Evolutionary conservation across 2,888 invertebrate species (phyloP), one percentile per base, ranked within the genome.

Genomic region (Anagyrus pseudococci): DNA sequence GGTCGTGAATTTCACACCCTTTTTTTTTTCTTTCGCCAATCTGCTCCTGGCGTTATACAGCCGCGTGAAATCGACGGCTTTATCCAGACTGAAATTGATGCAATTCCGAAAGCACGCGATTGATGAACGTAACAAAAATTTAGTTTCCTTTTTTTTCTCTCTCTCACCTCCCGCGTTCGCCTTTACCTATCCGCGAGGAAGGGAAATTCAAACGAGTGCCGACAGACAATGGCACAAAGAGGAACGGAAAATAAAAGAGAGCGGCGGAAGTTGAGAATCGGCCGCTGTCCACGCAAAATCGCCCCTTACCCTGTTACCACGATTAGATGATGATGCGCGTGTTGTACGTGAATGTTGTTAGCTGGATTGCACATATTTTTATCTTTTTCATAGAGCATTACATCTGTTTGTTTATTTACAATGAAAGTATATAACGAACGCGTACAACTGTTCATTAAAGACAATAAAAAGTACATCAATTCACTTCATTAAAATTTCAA

Each of bases 271-370:
- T n/a, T n/a, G n/a, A n/a, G n/a, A n/a, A n/a, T 69, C 68, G 68
- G 68, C 66, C 53, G 67, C 62, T 66, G 67, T 69, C 66, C 67
- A 68, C 33, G 33, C 10, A 70, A 69, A 19, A 48, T 56, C 58
- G 64, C 69, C 67, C 69, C 68, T 69, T 67, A 67, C 71, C 70
- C 71, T 72, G 71, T 72, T 67, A 70, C 66, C 67, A 64, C 69
- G 63, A 68, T 56, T 67, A 67, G 66, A 58, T 62, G 62, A 53
- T 62, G 57, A 53, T 58, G 48, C 48, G 48, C 48, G 33, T 50
- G 41, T 48, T n/a, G 25, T 17, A n/a, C 8, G 40, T 29, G 26
- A 29, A 37, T 56, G 43, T 15, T 1, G 15, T 56, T 20, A 40
- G 26, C 33, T 40, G 46, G 20, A 62, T 60, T 52, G 52, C 25